Percentiles rank a stretch among this genome's conserved stretches.
Conservation (phyloP, 1,140 invertebrate genomes). For the Drosophila sucinea region DNA sequence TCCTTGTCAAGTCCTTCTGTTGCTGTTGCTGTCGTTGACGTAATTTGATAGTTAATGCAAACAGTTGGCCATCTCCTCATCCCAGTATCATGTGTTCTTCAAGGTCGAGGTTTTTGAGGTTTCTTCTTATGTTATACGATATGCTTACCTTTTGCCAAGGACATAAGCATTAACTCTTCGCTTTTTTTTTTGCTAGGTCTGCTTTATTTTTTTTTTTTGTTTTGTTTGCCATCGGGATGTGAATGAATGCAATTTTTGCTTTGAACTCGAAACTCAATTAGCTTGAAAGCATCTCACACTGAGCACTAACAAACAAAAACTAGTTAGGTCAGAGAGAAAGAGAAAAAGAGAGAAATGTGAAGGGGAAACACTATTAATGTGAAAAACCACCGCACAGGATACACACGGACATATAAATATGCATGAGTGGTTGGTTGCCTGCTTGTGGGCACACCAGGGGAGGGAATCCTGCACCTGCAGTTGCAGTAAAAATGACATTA, state of each 20-base stretch:
- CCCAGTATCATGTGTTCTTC: constrained; percentile 39
- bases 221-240: constrained; percentile 8
- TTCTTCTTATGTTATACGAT: constrained; percentile 44
- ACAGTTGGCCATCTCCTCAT: constrained; percentile 31
- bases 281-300: constrained; percentile 17
- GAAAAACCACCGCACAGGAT: background rate
- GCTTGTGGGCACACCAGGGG: too few relatives aligned
- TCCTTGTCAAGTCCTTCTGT: constrained; percentile 33
- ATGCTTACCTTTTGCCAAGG: constrained; percentile 7
- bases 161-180: constrained; percentile 7
- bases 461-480: constrained; percentile 27
- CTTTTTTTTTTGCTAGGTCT: background rate
- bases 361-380: constrained; percentile 8
- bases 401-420: background rate
- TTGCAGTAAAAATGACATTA: constrained; percentile 61
- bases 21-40: constrained; percentile 65
- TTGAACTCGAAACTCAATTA: constrained; percentile 44
- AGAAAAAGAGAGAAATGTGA: background rate
- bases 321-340: constrained; percentile 1
- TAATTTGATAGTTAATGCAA: constrained; percentile 62
- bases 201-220: background rate
- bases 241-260: constrained; percentile 34
- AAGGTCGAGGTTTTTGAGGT: constrained; percentile 29
- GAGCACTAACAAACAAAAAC: constrained; percentile 30
- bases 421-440: background rate